Conservation (phyloP, 2,113 vertebrate genomes). For the Formicarius rufipectus region DNA sequence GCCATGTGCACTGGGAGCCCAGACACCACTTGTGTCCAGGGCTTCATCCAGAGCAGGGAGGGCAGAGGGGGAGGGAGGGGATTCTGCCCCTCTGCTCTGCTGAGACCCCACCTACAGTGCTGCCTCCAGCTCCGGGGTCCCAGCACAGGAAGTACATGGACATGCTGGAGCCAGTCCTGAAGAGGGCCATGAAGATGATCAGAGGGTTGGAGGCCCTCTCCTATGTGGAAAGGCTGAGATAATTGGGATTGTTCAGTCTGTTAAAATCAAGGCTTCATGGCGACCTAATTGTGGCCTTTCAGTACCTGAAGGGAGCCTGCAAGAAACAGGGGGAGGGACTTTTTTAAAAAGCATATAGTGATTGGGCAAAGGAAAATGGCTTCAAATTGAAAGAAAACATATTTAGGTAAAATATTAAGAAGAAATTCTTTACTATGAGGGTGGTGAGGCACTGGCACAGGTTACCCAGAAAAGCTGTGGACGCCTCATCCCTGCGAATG, state of each 20-base stretch:
- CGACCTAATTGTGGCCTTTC: not conserved
- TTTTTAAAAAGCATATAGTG: too few relatives aligned
- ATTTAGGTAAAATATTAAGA: not conserved
- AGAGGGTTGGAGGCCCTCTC: not conserved
- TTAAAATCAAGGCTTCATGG: not conserved
- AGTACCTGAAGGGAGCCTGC: not conserved
- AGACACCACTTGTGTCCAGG: not conserved
- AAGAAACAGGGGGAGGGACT: rapidly evolving
- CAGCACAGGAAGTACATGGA: not conserved
- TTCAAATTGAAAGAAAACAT: not conserved
- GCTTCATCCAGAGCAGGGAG: not conserved
- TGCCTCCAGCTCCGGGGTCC: not conserved
- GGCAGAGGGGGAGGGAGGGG: not conserved
- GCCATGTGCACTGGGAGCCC: not conserved
- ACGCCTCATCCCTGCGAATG: not conserved
- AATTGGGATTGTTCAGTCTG: not conserved
- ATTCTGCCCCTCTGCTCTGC: not conserved
- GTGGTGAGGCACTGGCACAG: not conserved
- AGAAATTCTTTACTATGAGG: not conserved
- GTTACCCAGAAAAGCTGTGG: not conserved
- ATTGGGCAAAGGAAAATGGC: not conserved
- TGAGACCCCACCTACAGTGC: not conserved
- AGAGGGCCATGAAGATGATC: rapidly evolving
- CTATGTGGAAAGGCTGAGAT: not conserved
- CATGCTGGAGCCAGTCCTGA: rapidly evolving